Conservation (phyloP, 2,888 invertebrate genomes). For the Petrophora chlorosata region DNA sequence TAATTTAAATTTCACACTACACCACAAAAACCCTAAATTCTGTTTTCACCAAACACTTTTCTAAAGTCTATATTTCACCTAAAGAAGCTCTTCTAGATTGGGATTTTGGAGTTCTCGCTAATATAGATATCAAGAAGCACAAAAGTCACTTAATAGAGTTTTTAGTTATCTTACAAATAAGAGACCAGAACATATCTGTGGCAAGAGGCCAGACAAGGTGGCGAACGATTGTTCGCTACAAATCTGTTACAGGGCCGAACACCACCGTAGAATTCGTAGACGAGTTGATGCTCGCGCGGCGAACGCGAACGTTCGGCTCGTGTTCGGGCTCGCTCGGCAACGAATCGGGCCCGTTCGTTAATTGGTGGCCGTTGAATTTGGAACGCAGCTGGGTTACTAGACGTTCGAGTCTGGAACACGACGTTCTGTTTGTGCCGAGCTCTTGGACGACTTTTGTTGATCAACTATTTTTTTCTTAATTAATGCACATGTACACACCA, state of each 20-base stretch:
- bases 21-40: too few species aligned
- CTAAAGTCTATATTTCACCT: too few species aligned
- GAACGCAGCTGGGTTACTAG: conserved; percentile 82
- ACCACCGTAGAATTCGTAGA: conserved; percentile 75
- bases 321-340: conserved; percentile 74
- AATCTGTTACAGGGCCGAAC: conserved; percentile 85
- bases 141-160: conserved; percentile 29
- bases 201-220: conserved; percentile 52
- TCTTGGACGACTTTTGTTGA: conserved; percentile 35
- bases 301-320: conserved; percentile 59
- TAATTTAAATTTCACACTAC: too few species aligned
- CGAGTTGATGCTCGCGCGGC: conserved; percentile 66
- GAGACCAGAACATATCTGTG: conserved; percentile 63
- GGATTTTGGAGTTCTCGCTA: too few species aligned
- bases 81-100: too few species aligned
- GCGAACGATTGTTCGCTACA: conserved; percentile 71
- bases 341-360: conserved; percentile 72
- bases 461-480: conserved; percentile 16
- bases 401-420: conserved; percentile 82
- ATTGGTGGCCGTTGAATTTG: conserved; percentile 73
- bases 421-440: conserved; percentile 47
- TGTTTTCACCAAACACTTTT: too few species aligned
- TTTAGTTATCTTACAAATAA: conserved; percentile 49
- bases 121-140: background rate
- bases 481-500: background rate